Evolutionary conservation across 1,140 invertebrate species (phyloP).

Genomic region (Halictus rubicundus): DNA sequence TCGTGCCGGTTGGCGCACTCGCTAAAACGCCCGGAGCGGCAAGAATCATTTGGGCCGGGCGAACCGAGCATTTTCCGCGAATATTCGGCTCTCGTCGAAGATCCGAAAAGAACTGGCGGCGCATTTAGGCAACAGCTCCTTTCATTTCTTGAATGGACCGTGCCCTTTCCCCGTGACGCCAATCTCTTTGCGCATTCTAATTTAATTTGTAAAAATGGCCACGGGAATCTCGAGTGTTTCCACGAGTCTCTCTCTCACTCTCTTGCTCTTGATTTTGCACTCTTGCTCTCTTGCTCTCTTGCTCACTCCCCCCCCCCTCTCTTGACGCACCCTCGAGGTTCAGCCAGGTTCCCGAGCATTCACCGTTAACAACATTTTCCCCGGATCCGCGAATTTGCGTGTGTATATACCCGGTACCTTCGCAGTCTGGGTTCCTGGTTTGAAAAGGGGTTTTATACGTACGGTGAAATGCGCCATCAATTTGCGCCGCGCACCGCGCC

Average conservation of each 20-base stretch:
- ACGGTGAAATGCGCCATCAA: neutral
- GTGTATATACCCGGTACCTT: too few relatives aligned
- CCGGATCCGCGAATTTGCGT: neutral
- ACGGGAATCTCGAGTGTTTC: slow-evolving; percentile 9
- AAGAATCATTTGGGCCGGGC: too few relatives aligned
- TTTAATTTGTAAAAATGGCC: slow-evolving; percentile 34
- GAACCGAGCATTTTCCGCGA: neutral
- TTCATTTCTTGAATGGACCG: slow-evolving; percentile 35
- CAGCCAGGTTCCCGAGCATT: neutral
- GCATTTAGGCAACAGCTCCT: slow-evolving; percentile 5
- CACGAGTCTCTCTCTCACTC: too few relatives aligned
- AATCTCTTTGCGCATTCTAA: slow-evolving; percentile 25
- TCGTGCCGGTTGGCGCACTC: neutral
- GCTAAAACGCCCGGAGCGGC: too few relatives aligned
- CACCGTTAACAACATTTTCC: slow-evolving; percentile 19
- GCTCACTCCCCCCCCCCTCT: too few relatives aligned
- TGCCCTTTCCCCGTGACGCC: slow-evolving; percentile 10
- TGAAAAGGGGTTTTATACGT: neutral
- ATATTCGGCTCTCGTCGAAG: slow-evolving; percentile 21
- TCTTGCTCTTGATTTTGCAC: too few relatives aligned
- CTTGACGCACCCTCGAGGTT: neutral
- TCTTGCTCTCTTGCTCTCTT: too few relatives aligned
- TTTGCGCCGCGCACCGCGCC: neutral
- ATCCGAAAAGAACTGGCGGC: neutral
- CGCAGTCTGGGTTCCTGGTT: neutral